phyloP scores from a whole-genome alignment of 2,888 invertebrate species.

The Salpingus planirostris region DNA sequence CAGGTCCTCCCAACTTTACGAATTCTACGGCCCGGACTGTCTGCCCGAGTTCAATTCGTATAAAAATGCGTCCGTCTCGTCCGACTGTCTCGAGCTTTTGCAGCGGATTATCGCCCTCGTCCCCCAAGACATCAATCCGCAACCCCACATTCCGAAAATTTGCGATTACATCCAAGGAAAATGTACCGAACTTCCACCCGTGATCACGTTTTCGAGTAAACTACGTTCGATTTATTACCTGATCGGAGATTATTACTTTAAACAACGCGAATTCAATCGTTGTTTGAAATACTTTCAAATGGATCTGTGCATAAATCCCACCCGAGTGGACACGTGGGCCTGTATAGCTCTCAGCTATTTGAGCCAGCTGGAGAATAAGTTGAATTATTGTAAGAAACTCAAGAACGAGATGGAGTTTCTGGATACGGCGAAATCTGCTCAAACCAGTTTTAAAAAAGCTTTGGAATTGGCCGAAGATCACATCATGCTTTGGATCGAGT shows the following conservation, averaged over 20 bases:
- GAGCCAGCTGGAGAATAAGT: slow-evolving; percentile 66
- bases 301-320: slow-evolving; percentile 73
- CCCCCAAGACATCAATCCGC: slow-evolving; percentile 60
- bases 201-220: slow-evolving; percentile 36
- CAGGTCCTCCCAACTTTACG: slow-evolving; percentile 64
- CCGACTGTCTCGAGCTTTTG: slow-evolving; percentile 69
- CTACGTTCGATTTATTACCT: slow-evolving; percentile 73
- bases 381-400: slow-evolving; percentile 63
- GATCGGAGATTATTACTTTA: slow-evolving; percentile 89
- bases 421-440: slow-evolving; percentile 60
- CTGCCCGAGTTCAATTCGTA: slow-evolving; percentile 77
- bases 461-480: slow-evolving; percentile 66
- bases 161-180: slow-evolving; percentile 48
- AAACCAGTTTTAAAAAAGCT: slow-evolving; percentile 74
- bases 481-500: slow-evolving; percentile 80
- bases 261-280: slow-evolving; percentile 62
- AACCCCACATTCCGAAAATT: slow-evolving; percentile 46
- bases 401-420: slow-evolving; percentile 56
- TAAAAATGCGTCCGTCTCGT: slow-evolving; percentile 65
- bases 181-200: slow-evolving; percentile 23
- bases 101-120: slow-evolving; percentile 60
- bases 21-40: slow-evolving; percentile 69
- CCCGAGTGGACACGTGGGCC: slow-evolving; percentile 87
- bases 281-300: slow-evolving; percentile 74
- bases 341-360: slow-evolving; percentile 75